These are phyloP conservation scores for Hylaeus volcanicus DNA, from an alignment of 1,140 invertebrate species.

Conservation along the genomic window DNA sequence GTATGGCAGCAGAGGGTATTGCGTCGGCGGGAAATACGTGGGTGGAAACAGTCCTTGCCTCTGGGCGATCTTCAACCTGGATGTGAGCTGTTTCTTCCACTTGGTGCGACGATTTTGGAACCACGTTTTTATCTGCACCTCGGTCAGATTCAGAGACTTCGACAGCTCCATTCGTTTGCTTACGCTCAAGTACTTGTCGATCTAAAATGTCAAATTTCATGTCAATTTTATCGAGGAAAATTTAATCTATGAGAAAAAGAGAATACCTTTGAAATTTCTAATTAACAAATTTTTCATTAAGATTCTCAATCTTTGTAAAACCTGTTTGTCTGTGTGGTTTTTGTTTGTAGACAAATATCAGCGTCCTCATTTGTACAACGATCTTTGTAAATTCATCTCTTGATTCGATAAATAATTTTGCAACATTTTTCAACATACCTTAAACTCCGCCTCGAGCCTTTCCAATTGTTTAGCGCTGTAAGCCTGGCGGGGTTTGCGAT, in stretches of 20 bases:
- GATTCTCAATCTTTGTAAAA: too few relatives aligned
- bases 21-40: slow-evolving; percentile 85
- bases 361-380: too few relatives aligned
- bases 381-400: too few relatives aligned
- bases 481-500: slow-evolving; percentile 96
- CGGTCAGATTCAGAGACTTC: slow-evolving; percentile 92
- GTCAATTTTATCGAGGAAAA: too few relatives aligned
- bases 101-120: slow-evolving; percentile 97
- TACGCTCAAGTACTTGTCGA: slow-evolving; percentile 97
- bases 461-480: slow-evolving; percentile 97
- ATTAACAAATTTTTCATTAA: too few relatives aligned
- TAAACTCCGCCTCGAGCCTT: slow-evolving; percentile 94
- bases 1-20: slow-evolving; percentile 83
- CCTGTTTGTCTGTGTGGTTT: too few relatives aligned
- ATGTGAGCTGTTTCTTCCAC: slow-evolving; percentile 97
- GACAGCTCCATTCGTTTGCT: slow-evolving; percentile 96
- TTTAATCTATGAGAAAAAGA: too few relatives aligned
- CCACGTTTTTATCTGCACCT: slow-evolving; percentile 99
- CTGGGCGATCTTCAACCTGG: slow-evolving; percentile 92
- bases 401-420: neutral
- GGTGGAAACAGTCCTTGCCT: slow-evolving; percentile 89
- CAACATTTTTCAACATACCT: slow-evolving; percentile 77
- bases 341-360: too few relatives aligned
- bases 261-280: too few relatives aligned
- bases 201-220: slow-evolving; percentile 75